A percentile compares a stretch with the other conserved stretches of the same genome.
phyloP scores from a whole-genome alignment of 35 echinoderm and acorn worm genomes.

The Ptychodera flava region DNA sequence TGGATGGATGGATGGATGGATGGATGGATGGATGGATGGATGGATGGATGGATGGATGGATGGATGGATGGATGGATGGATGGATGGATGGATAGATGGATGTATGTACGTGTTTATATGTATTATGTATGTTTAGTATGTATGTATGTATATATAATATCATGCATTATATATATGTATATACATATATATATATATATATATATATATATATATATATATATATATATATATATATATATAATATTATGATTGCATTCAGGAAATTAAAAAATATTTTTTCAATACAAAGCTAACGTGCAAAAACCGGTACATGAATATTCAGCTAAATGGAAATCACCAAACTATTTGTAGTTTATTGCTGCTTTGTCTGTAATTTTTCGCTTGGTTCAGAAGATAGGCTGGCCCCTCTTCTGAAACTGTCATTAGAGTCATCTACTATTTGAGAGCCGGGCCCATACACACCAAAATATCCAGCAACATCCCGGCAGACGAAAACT shows the following conservation, averaged over 20 bases:
- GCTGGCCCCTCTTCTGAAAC: no score
- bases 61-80: neutral
- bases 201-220: neutral
- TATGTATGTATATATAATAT: neutral
- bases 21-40: neutral
- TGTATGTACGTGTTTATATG: neutral
- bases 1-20: neutral
- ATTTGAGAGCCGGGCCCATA: no score
- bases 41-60: neutral
- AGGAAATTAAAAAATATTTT: no score
- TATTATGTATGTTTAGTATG: neutral
- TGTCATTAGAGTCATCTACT: no score
- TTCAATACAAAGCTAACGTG: no score
- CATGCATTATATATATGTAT: neutral
- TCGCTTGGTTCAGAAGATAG: no score
- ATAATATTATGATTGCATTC: neutral
- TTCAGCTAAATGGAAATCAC: no score
- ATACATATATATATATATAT: neutral
- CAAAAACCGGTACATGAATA: no score
- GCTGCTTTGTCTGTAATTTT: no score
- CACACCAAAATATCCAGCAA: no score
- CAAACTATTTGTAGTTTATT: no score
- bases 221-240: neutral
- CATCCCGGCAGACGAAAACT: no score
- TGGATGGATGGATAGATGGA: neutral